Percentiles rank a stretch among this genome's conserved stretches.
Evolutionary conservation across 2,888 invertebrate species (phyloP).

Genomic region (Acrobasis consociella): DNA sequence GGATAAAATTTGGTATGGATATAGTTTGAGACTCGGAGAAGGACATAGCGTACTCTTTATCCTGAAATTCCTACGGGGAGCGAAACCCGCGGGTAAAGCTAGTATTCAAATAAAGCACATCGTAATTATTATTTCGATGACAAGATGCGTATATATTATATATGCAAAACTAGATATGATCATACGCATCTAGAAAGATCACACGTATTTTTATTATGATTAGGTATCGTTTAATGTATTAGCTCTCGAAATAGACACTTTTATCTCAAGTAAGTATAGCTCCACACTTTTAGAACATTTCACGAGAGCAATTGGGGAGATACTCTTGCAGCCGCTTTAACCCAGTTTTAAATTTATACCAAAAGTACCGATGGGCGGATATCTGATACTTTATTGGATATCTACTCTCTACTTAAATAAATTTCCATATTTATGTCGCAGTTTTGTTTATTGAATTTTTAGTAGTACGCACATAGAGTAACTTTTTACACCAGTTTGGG

Average conservation of each 20-base stretch:
- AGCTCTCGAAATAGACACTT: constrained; percentile 20
- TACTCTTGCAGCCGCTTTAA: constrained; percentile 54
- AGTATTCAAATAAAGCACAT: no score
- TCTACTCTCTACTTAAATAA: neutral
- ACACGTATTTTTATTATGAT: neutral
- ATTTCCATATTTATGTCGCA: neutral
- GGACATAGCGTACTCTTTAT: no score
- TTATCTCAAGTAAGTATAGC: constrained; percentile 15
- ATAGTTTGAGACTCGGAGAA: no score
- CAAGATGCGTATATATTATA: no score
- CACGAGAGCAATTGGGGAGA: constrained; percentile 53
- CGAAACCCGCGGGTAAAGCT: no score
- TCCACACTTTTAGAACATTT: constrained; percentile 32
- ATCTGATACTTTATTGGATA: constrained; percentile 37
- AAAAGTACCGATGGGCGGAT: constrained; percentile 52
- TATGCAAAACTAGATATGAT: no score
- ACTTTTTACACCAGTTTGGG: no score
- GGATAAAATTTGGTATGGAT: no score
- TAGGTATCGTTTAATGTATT: constrained; percentile 20
- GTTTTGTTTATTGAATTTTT: neutral
- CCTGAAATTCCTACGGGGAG: no score
- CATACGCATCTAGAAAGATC: no score
- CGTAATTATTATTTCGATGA: no score
- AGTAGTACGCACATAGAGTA: no score
- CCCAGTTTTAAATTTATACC: constrained; percentile 75